Base-by-base conservation (phyloP, 2,888 invertebrate genomes). In the Caenorhabditis uteleia region DNA sequence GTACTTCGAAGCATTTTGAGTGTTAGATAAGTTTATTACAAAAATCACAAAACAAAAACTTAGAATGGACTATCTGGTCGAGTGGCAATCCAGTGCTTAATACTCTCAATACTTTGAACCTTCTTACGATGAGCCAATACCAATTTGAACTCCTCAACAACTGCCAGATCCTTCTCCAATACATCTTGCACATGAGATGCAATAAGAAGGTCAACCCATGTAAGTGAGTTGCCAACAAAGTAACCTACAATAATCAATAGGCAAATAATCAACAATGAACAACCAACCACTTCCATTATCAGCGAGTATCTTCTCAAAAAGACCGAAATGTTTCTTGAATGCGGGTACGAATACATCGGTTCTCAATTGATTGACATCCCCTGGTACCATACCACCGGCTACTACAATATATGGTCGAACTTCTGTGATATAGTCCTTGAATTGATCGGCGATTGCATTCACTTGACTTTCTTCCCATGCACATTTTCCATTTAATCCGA, bases 121-220 rank as follows among this genome's bases (percentile, higher is more conserved):
- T 74, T 73, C 58, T 82, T 76, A 34, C 68, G 65, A 51, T 75
- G 71, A 12, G 46, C 61, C 29, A 44, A 14, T 18, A 70, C 36
- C 34, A 69, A 53, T 4, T 70, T 69, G 51, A 70, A 77, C 36
- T 70, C 70, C 31, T 77, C 70, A 42, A 77, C 42, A n/a, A 72
- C 60, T 3, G 58, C 64, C 42, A 77, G 67, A 42, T 70, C 74
- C 38, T 65, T 69, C 14, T 71, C 55, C 33, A 58, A 39, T 38
- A 74, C 49, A 8, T 68, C 62, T 8, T 68, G 60, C 26, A 69
- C 49, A 44, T 76, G 70, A 23, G 77, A 73, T 16, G 77, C 68
- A 18, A 79, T 34, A 14, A 65, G 54, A 25, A 79, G 57, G 43
- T 79, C 79, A 18, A 76, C 68, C 68, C 68, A 79, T n/a, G 79